A percentile compares a stretch with the other conserved stretches of the same genome.
Evolutionary conservation across 2,888 invertebrate species (phyloP).

Genomic region (Plusia festucae): DNA sequence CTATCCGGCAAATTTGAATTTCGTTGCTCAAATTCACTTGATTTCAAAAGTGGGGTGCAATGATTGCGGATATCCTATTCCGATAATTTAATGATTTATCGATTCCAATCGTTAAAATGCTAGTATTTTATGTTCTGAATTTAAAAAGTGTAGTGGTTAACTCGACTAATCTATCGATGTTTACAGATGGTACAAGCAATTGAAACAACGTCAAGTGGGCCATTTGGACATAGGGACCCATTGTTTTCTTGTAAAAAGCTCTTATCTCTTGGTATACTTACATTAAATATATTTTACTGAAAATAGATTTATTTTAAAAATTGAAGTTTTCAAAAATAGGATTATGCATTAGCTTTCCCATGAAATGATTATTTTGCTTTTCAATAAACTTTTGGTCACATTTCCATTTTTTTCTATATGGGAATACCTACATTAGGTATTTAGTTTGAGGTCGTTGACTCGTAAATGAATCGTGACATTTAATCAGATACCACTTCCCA

Average conservation of each 20-base stretch:
- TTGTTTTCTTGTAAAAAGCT: neutral
- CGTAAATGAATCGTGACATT: neutral
- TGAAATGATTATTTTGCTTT: too few species aligned
- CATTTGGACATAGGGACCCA: neutral
- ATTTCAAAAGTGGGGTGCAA: conserved; percentile 62
- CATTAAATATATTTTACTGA: too few species aligned
- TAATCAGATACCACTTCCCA: neutral
- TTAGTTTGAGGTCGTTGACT: neutral
- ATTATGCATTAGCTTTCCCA: too few species aligned
- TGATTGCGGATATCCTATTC: conserved; percentile 71
- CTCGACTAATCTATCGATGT: neutral
- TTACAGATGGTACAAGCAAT: conserved; percentile 4
- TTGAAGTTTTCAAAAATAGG: too few species aligned
- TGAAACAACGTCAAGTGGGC: neutral
- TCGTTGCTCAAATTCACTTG: conserved; percentile 58
- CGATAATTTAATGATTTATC: conserved; percentile 68
- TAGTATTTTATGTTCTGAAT: conserved; percentile 16
- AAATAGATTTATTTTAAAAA: too few species aligned
- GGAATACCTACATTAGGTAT: too few species aligned
- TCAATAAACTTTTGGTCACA: too few species aligned
- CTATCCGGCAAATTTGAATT: conserved; percentile 72
- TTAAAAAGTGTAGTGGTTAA: neutral
- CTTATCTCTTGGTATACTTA: too few species aligned
- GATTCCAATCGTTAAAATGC: conserved; percentile 38
- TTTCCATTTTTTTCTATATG: neutral